phyloP scores from a whole-genome alignment of 2,113 vertebrate genomes.

The Protomyctophum bolini region DNA sequence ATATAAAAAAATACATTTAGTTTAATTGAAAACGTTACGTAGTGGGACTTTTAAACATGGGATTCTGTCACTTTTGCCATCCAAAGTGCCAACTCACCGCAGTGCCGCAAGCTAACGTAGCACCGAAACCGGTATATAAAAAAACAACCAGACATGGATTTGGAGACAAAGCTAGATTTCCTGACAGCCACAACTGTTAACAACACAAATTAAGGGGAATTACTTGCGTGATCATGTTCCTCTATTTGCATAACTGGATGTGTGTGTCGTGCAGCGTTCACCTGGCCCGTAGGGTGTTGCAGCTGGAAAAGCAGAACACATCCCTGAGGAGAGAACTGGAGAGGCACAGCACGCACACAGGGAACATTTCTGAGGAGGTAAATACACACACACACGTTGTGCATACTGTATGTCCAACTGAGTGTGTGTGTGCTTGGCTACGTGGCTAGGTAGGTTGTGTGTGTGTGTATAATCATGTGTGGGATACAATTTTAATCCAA shows the following conservation, averaged over 20 bases:
- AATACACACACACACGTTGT: slow-evolving; percentile 27
- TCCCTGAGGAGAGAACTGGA: slow-evolving; percentile 90
- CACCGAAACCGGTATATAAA: too few species aligned
- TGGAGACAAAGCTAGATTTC: too few species aligned
- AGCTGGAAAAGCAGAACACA: slow-evolving; percentile 94
- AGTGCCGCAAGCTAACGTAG: too few species aligned
- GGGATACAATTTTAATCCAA: background rate
- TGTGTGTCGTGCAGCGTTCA: slow-evolving; percentile 84
- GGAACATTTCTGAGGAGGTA: slow-evolving; percentile 91
- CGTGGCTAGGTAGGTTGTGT: background rate
- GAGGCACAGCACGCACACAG: slow-evolving; percentile 81
- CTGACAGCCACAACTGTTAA: too few species aligned
- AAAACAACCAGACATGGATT: too few species aligned
- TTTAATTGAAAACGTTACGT: too few species aligned
- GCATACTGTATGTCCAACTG: background rate
- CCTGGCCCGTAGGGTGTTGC: slow-evolving; percentile 93
- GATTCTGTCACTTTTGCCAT: too few species aligned
- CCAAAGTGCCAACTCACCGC: too few species aligned
- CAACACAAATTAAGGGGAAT: background rate
- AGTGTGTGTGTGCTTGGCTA: background rate
- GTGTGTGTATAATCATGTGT: background rate
- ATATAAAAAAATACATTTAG: too few species aligned
- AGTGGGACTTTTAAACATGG: too few species aligned
- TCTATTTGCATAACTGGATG: slow-evolving; percentile 15
- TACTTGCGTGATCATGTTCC: slow-evolving; percentile 35